Evolutionary conservation across 37 sponge, comb jelly and placozoan species (phyloP).

Genomic region (Hormiphora californensis): DNA sequence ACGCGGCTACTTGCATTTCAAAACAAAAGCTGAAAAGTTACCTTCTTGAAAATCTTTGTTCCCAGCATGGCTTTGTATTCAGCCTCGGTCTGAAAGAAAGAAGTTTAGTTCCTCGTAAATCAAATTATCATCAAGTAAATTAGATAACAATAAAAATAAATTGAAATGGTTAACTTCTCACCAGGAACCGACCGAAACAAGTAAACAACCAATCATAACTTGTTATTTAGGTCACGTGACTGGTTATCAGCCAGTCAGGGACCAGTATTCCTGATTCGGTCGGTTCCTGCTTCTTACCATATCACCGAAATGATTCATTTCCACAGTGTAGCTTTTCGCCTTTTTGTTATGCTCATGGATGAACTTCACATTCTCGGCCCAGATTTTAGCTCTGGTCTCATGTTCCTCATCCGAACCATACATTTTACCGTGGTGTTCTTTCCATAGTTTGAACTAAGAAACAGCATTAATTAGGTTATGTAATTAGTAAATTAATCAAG

Average conservation of each 20-base stretch:
- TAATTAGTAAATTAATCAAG: no score
- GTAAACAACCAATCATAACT: no score
- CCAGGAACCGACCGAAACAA: no score
- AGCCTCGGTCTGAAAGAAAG: background rate
- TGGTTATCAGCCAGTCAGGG: no score
- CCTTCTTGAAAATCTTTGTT: constrained; percentile 3
- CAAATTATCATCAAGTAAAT: no score
- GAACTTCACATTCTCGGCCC: constrained; percentile 20
- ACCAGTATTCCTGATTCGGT: no score
- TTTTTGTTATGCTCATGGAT: constrained; percentile 43
- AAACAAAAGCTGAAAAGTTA: background rate
- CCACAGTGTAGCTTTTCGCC: background rate
- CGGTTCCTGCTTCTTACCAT: no score
- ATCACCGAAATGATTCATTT: constrained; percentile 41
- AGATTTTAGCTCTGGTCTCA: background rate
- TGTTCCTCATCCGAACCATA: background rate
- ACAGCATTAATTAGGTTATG: no score
- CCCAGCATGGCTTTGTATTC: background rate
- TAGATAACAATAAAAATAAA: no score
- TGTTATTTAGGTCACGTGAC: no score
- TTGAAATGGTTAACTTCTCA: no score
- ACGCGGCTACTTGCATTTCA: background rate
- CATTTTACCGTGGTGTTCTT: background rate
- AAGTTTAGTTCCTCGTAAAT: no score
- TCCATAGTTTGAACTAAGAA: constrained; percentile 47